Base-by-base conservation (phyloP, 2,113 vertebrate species). In the Tautogolabrus adspersus region DNA sequence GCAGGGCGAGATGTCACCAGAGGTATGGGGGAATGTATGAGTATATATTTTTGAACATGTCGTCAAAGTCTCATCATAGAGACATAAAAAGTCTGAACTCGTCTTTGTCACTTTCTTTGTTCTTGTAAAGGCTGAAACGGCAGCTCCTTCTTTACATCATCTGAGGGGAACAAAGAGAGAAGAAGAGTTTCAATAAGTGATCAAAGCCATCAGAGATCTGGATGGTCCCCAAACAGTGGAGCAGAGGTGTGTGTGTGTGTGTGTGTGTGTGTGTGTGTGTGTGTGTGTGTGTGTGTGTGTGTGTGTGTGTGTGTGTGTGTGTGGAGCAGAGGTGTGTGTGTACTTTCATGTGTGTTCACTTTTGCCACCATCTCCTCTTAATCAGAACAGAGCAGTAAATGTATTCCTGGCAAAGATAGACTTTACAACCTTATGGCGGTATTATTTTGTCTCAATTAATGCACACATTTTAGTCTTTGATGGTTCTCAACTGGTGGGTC, bases 31-130 rank as follows among this genome's bases (percentile, higher is more conserved):
- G 19, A 38, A 52, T 21, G 34, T 37, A 37, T 8, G 19, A 37
- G 26, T 21, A 34, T 66, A 21, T n/a, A 52, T 52, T 34, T 52
- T 52, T 21, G 19, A 52, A 21, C 49, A 52, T 13, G 49, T 40
- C 65, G 40, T 54, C 65, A 23, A 37, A 51, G 63, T 65, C 30
- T 66, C 52, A 26, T 34, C n/a, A 54, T n/a, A 38, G 34, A 40
- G 49, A 67, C 65, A 55, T 40, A 23, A 40, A 56, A 42, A 22
- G 46, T 30, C 37, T 54, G 37, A 67, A 55, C n/a, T 67, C 37
- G 10, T 38, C 21, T 38, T 47, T 67, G 52, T 57, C 67, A 37
- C 42, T 23, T 46, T 49, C 18, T 42, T 13, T 51, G 26, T 71
- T 21, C 30, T 51, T 51, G 18, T 5, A 60, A 60, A 60, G 44